Conservation (phyloP, 2,113 vertebrate genomes). For the Ptilorrhoa leucosticta region DNA sequence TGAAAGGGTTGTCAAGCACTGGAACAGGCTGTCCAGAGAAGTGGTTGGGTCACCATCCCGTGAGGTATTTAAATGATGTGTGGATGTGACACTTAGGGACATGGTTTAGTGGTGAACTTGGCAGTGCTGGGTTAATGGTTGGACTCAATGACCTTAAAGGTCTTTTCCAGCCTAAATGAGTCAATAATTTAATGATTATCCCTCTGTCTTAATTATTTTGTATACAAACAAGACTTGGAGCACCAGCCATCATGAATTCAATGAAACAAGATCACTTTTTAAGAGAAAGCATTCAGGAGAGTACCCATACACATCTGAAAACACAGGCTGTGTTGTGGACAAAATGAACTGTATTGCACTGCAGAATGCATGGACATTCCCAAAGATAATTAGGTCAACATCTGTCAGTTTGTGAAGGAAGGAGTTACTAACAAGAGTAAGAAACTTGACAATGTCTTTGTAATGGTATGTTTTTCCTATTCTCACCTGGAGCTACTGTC, state of each 20-base stretch:
- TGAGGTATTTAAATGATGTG: not conserved
- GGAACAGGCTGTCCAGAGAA: not conserved
- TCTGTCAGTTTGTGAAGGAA: not conserved
- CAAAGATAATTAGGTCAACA: not conserved
- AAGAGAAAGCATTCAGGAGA: not conserved
- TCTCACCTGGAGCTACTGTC: not conserved
- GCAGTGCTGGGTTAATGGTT: not conserved
- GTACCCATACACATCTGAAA: not conserved
- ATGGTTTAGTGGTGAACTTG: not conserved
- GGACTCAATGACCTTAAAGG: not conserved
- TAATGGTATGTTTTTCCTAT: not conserved
- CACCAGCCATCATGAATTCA: not conserved
- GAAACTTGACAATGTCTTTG: not conserved
- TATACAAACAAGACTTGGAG: not conserved
- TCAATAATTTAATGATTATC: not conserved
- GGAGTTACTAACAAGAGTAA: not conserved
- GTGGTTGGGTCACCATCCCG: not conserved
- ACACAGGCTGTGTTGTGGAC: not conserved
- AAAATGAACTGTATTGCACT: not conserved
- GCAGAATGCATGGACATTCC: not conserved
- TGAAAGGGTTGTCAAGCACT: not conserved
- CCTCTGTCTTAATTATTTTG: not conserved
- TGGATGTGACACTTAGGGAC: not conserved
- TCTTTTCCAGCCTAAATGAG: not conserved
- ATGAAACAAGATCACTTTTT: not conserved